Conservation (phyloP, 2,113 vertebrate species). For the Nerophis lumbriciformis region DNA sequence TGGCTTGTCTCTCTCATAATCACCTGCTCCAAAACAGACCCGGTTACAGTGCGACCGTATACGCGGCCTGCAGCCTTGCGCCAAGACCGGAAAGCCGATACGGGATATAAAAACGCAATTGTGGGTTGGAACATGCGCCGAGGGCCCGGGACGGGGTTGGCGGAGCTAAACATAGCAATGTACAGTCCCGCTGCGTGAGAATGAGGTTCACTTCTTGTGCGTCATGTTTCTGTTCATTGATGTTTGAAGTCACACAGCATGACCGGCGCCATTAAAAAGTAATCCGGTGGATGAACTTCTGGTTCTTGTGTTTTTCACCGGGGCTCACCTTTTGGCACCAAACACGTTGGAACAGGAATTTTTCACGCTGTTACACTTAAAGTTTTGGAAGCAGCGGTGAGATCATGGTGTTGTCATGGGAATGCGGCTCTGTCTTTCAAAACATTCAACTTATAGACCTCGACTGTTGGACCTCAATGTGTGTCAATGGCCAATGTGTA, state of each 20-base stretch:
- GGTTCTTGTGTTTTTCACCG: slow-evolving; percentile 14
- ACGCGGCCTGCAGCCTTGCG: slow-evolving; percentile 19
- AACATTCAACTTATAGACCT: too few species aligned
- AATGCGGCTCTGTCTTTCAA: too few species aligned
- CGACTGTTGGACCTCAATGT: too few species aligned
- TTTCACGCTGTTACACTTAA: slow-evolving; percentile 13
- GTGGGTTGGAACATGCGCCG: slow-evolving; percentile 26
- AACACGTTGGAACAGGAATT: not conserved
- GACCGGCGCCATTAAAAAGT: slow-evolving; percentile 22
- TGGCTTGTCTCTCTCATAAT: slow-evolving; percentile 30
- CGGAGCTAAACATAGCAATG: slow-evolving; percentile 30
- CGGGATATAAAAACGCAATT: slow-evolving; percentile 29
- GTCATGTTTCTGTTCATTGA: slow-evolving; percentile 8
- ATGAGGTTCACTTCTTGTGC: slow-evolving; percentile 12
- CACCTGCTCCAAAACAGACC: slow-evolving; percentile 45
- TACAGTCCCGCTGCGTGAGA: slow-evolving; percentile 5
- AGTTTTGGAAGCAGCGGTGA: slow-evolving; percentile 27
- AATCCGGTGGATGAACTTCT: slow-evolving; percentile 17
- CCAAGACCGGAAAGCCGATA: slow-evolving; percentile 33
- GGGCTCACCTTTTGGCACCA: slow-evolving; percentile 10
- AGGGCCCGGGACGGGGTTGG: slow-evolving; percentile 8
- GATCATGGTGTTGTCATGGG: not conserved
- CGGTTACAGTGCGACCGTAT: slow-evolving; percentile 50
- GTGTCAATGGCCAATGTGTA: too few species aligned
- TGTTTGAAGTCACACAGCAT: slow-evolving; percentile 25